A percentile compares a stretch with the other conserved stretches of the same genome.
phyloP scores from a whole-genome alignment of 1,140 invertebrate species.

The Drosophila simulans region DNA sequence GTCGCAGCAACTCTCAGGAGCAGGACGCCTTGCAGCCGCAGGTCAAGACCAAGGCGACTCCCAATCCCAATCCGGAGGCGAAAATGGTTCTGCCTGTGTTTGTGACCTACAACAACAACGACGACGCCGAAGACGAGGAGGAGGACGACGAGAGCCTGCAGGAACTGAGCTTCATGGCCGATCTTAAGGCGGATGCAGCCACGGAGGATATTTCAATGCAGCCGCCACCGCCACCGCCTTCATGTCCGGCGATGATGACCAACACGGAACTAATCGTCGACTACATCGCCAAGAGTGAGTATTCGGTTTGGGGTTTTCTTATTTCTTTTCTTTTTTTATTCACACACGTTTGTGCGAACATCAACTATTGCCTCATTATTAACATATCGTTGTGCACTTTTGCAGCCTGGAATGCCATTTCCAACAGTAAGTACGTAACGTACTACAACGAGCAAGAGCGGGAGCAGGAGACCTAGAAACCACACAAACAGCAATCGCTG shows the following conservation, averaged over 20 bases:
- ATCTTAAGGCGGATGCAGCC: slow-evolving; percentile 23
- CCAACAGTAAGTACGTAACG: slow-evolving; percentile 74
- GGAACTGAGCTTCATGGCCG: slow-evolving; percentile 68
- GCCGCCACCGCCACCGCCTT: not conserved
- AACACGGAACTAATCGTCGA: slow-evolving; percentile 63
- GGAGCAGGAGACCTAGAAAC: slow-evolving; percentile 45
- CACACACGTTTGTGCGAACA: too few relatives aligned
- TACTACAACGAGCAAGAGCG: slow-evolving; percentile 62
- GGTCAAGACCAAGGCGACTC: not conserved
- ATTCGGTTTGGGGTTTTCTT: not conserved
- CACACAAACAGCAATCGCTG: not conserved
- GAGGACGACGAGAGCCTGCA: slow-evolving; percentile 48
- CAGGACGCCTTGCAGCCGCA: slow-evolving; percentile 21
- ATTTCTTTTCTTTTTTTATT: not conserved
- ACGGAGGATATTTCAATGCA: slow-evolving; percentile 14
- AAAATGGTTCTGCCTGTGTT: slow-evolving; percentile 39
- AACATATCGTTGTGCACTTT: slow-evolving; percentile 15
- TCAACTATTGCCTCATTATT: not conserved
- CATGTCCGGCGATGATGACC: slow-evolving; percentile 12
- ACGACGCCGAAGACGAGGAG: slow-evolving; percentile 7
- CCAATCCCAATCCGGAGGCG: not conserved
- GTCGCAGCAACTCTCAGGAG: slow-evolving; percentile 67
- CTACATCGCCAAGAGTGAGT: slow-evolving; percentile 71
- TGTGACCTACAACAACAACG: slow-evolving; percentile 31
- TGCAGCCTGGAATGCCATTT: slow-evolving; percentile 85